Evolutionary conservation across 2,888 invertebrate species (phyloP).

Genomic region (Deroplatys truncata): DNA sequence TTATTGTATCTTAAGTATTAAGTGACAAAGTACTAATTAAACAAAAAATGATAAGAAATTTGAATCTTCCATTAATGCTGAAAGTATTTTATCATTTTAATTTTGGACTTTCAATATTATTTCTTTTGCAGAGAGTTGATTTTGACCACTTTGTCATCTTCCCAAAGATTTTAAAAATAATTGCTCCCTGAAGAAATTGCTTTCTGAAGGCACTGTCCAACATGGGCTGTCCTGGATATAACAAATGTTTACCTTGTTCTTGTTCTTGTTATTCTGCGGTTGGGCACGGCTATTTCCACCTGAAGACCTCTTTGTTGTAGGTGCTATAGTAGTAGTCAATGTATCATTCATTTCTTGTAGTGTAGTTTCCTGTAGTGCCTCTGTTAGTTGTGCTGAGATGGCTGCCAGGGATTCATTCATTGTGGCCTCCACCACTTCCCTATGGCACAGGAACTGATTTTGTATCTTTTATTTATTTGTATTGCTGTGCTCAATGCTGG

Average conservation of each 20-base stretch:
- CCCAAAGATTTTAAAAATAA: no score
- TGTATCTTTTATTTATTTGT: neutral
- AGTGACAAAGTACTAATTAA: no score
- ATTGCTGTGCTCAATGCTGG: neutral
- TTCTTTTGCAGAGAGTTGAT: no score
- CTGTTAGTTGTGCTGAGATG: conserved; percentile 25
- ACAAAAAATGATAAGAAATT: no score
- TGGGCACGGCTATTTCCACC: neutral
- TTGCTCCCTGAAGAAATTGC: no score
- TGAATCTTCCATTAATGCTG: no score
- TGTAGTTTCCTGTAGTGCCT: neutral
- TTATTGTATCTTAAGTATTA: no score
- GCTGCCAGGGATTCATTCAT: conserved; percentile 29
- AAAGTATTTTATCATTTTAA: no score
- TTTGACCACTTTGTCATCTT: no score
- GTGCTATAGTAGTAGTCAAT: neutral
- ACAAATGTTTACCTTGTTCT: neutral
- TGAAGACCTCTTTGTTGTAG: conserved; percentile 3
- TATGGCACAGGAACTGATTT: neutral
- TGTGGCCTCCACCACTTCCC: neutral
- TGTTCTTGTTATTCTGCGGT: conserved; percentile 5
- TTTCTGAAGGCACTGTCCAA: no score
- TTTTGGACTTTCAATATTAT: no score
- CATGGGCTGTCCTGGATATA: neutral
- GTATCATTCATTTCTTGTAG: neutral